Evolutionary conservation across 2,797 vertebrate genomes (phyloP).

Genomic region (Amblyraja radiata): DNA sequence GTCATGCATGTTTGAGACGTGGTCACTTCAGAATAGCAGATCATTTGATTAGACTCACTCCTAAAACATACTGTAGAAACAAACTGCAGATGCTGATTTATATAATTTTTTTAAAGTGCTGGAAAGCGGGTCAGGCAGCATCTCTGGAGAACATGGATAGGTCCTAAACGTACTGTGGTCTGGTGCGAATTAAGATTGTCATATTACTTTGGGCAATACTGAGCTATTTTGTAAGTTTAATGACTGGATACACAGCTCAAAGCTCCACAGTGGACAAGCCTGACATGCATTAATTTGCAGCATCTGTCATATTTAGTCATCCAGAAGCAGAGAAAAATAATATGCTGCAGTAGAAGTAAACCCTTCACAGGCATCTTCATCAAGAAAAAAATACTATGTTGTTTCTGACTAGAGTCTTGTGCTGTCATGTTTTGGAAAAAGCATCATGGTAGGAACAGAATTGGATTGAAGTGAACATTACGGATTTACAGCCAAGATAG

Average conservation of each 20-base stretch:
- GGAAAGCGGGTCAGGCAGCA: no score
- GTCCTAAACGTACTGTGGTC: background rate
- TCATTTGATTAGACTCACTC: background rate
- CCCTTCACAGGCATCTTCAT: constrained; percentile 8
- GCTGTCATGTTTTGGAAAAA: background rate
- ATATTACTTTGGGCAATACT: background rate
- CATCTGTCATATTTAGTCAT: background rate
- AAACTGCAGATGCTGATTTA: no score
- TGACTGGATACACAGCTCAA: background rate
- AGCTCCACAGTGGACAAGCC: background rate
- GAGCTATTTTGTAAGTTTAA: background rate
- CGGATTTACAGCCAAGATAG: background rate
- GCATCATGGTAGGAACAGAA: background rate
- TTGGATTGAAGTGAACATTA: background rate
- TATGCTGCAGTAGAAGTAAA: background rate
- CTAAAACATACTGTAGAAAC: background rate
- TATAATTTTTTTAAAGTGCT: no score
- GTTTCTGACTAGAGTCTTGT: background rate
- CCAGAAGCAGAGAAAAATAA: no score
- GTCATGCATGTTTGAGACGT: no score
- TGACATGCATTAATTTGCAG: background rate
- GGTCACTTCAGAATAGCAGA: no score
- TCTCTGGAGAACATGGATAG: no score
- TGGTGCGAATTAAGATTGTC: background rate
- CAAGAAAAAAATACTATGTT: background rate